Percentiles rank a stretch among this genome's conserved stretches.
Evolutionary conservation across 2,888 invertebrate genomes (phyloP).

Genomic region (Leptura quadrifasciata): DNA sequence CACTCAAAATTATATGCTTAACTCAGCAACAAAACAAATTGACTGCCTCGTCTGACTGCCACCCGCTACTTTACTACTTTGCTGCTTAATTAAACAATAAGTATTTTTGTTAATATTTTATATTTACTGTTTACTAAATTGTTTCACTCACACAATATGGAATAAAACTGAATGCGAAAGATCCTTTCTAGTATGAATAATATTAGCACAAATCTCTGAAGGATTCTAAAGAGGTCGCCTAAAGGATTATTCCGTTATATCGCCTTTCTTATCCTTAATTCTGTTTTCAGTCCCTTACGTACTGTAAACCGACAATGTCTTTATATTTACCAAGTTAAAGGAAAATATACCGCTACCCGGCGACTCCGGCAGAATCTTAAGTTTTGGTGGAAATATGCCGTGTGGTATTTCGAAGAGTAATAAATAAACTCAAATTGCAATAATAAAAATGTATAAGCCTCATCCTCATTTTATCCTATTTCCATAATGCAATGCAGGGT

Average conservation of each 20-base stretch:
- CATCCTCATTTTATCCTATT: not conserved
- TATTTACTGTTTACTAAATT: not conserved
- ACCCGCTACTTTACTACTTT: no score
- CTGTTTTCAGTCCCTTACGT: slow-evolving; percentile 47
- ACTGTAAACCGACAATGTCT: slow-evolving; percentile 11
- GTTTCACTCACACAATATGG: not conserved
- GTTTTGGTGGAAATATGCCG: not conserved
- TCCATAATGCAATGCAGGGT: not conserved
- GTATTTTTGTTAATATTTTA: no score
- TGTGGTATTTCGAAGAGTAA: not conserved
- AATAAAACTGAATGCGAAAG: not conserved
- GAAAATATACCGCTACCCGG: not conserved
- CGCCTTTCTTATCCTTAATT: slow-evolving; percentile 55
- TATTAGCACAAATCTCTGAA: slow-evolving; percentile 17
- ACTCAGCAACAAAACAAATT: no score
- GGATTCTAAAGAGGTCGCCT: slow-evolving; percentile 54
- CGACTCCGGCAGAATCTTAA: slow-evolving; percentile 8
- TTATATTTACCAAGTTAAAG: not conserved
- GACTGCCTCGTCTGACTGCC: no score
- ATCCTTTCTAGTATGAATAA: not conserved
- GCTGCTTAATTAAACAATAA: no score
- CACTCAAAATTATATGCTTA: no score
- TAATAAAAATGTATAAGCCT: not conserved
- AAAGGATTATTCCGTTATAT: slow-evolving; percentile 55
- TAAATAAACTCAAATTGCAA: not conserved